Conservation (phyloP, 2,113 vertebrate species). For the Tragelaphus scriptus region DNA sequence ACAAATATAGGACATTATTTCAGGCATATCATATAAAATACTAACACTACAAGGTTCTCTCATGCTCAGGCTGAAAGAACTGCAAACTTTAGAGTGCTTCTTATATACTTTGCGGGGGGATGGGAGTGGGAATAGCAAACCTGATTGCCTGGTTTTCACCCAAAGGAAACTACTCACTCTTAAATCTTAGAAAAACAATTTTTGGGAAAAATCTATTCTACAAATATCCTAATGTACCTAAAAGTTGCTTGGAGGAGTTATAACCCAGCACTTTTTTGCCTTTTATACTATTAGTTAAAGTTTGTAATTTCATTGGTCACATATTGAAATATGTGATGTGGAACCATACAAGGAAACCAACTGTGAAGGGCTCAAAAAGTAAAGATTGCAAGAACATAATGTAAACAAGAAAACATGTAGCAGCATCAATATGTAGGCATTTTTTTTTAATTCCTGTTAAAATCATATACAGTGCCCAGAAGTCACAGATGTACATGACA, state of each 20-base stretch:
- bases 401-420: neutral
- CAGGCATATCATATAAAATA: neutral
- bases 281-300: neutral
- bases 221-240: neutral
- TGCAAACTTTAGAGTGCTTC: neutral
- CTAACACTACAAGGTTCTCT: neutral
- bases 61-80: neutral
- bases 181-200: neutral
- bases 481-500: neutral
- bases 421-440: neutral
- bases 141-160: neutral
- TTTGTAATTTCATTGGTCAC: neutral
- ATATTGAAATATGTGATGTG: neutral
- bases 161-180: neutral
- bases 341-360: neutral
- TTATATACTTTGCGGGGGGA: neutral
- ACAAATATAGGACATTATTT: neutral
- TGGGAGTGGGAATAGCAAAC: neutral
- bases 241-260: neutral
- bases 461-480: conserved; percentile 6
- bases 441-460: neutral
- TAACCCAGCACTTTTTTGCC: neutral
- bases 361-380: neutral
- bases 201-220: neutral
- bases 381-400: neutral